Conservation (phyloP, 2,888 invertebrate genomes). For the Drosophila niveifrons region DNA sequence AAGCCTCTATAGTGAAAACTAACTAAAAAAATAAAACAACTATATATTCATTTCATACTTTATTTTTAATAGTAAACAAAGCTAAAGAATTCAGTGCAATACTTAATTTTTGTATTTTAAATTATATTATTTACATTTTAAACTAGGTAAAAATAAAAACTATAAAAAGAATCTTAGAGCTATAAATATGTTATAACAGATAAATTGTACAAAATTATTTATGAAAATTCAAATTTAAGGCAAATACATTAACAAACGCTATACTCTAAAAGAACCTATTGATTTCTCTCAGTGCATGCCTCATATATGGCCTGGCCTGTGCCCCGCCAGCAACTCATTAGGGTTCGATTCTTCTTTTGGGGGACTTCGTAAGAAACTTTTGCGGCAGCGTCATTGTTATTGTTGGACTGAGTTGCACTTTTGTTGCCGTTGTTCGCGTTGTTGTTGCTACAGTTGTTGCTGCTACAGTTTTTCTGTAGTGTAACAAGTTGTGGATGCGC, state of each 20-base stretch:
- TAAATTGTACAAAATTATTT: too few species aligned
- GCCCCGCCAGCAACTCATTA: slow-evolving; percentile 76
- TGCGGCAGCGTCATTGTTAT: slow-evolving; percentile 80
- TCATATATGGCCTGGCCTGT: slow-evolving; percentile 39
- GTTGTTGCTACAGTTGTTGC: slow-evolving; percentile 26
- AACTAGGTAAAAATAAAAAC: too few species aligned
- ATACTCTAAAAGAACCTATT: neutral
- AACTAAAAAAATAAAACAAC: too few species aligned
- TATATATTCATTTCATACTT: too few species aligned
- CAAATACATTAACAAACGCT: rapidly evolving
- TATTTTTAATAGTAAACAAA: too few species aligned
- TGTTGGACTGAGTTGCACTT: slow-evolving; percentile 66
- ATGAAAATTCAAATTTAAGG: too few species aligned
- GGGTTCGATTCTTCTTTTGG: slow-evolving; percentile 80
- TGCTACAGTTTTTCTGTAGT: slow-evolving; percentile 31
- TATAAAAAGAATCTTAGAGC: too few species aligned
- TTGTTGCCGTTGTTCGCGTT: slow-evolving; percentile 45
- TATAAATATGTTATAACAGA: too few species aligned
- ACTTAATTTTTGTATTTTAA: too few species aligned
- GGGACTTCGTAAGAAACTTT: slow-evolving; percentile 73
- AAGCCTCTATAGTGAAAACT: too few species aligned
- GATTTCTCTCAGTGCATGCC: slow-evolving; percentile 42
- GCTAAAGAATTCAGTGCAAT: too few species aligned
- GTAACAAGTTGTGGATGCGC: slow-evolving; percentile 80
- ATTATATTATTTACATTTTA: too few species aligned